Conservation (phyloP, 1,140 invertebrate genomes). For the Achatina immaculata region DNA sequence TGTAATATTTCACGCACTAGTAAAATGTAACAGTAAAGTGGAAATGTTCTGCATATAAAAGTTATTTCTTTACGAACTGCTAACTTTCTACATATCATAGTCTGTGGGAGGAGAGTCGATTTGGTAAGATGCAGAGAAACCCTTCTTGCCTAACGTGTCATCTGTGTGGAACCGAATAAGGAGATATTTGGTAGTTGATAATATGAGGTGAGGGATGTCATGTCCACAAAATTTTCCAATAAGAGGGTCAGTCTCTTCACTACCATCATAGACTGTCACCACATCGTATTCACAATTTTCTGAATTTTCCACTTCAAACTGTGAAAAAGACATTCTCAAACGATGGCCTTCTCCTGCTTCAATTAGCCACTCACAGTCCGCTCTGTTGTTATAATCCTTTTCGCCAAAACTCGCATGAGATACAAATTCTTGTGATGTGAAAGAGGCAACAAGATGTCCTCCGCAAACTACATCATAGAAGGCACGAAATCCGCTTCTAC, state of each 20-base stretch:
- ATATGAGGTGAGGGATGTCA: constrained; percentile 81
- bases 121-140: constrained; percentile 76
- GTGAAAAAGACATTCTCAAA: constrained; percentile 83
- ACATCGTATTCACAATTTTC: constrained; percentile 92
- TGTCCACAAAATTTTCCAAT: constrained; percentile 84
- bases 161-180: constrained; percentile 91
- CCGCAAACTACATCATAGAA: constrained; percentile 93
- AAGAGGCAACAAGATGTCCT: constrained; percentile 83
- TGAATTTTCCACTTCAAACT: constrained; percentile 93
- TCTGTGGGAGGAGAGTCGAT: background rate
- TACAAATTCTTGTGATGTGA: constrained; percentile 85
- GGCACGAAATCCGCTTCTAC: constrained; percentile 91
- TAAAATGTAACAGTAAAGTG: too few species aligned
- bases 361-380: constrained; percentile 95
- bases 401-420: constrained; percentile 94
- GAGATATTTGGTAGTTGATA: constrained; percentile 88
- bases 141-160: constrained; percentile 89
- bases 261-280: constrained; percentile 90
- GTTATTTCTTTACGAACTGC: too few species aligned
- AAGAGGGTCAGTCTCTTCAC: constrained; percentile 83
- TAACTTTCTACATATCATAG: background rate
- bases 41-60: too few species aligned
- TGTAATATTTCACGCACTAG: too few species aligned
- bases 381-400: constrained; percentile 85
- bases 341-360: constrained; percentile 75